Conservation (phyloP, 2,113 vertebrate genomes). For the Terrapene triunguis region DNA sequence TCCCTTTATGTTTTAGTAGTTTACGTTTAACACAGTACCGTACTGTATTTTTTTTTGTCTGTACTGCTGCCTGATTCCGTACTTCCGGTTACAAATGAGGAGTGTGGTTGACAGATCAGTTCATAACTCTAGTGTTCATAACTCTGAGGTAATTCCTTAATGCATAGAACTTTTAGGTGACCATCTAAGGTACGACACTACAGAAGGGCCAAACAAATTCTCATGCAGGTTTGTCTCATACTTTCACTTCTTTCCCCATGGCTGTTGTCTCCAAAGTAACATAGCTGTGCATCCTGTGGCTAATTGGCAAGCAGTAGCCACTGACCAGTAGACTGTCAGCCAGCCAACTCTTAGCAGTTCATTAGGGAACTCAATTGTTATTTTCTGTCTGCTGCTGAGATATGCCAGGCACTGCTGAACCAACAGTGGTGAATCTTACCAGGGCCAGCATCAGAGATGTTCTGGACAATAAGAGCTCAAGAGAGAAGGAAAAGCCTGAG, state of each 20-base stretch:
- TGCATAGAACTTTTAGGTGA: background rate
- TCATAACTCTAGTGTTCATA: too few relatives aligned
- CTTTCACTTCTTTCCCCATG: background rate
- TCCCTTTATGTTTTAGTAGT: too few relatives aligned
- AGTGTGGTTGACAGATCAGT: too few relatives aligned
- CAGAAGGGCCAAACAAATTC: background rate
- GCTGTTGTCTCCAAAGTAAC: background rate
- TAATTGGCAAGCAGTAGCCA: background rate
- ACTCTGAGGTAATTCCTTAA: background rate
- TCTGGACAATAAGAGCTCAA: background rate
- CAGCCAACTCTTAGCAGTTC: background rate
- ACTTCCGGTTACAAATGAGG: too few relatives aligned
- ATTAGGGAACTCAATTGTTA: background rate
- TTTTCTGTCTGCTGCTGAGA: background rate
- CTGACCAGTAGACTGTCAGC: background rate
- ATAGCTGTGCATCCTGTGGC: background rate
- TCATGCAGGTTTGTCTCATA: background rate
- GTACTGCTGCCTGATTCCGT: too few relatives aligned
- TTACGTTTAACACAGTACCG: too few relatives aligned
- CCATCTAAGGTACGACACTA: fast-evolving
- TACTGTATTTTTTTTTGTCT: too few relatives aligned
- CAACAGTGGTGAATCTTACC: background rate
- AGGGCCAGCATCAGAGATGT: background rate
- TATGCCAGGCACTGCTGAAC: background rate
- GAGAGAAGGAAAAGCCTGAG: background rate